phyloP scores from a whole-genome alignment of 2,888 invertebrate species.

The Drosophila tanythrix region DNA sequence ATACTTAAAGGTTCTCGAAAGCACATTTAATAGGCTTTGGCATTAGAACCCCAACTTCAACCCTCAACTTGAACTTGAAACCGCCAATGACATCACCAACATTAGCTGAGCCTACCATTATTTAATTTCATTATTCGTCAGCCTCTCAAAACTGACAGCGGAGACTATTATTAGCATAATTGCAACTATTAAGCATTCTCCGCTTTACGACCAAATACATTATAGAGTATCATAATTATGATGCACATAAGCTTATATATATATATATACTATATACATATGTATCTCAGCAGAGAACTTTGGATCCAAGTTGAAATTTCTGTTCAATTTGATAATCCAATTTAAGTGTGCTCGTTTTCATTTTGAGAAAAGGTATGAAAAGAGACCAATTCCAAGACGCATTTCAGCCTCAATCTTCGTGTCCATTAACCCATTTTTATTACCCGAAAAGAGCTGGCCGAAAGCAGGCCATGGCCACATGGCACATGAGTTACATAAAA shows the following conservation, averaged over 20 bases:
- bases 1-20: conserved; percentile 31
- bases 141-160: conserved; percentile 23
- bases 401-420: conserved; percentile 31
- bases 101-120: conserved; percentile 51
- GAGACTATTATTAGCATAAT: conserved; percentile 52
- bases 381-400: conserved; percentile 4
- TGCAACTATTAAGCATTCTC: conserved; percentile 32
- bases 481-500: conserved; percentile 52
- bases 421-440: conserved; percentile 74
- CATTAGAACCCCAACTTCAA: conserved; percentile 48
- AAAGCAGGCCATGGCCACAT: conserved; percentile 70
- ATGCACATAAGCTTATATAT: background rate
- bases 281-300: background rate
- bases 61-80: conserved; percentile 29
- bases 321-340: background rate
- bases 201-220: conserved; percentile 6
- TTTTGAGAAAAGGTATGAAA: background rate
- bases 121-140: conserved; percentile 65
- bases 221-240: background rate
- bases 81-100: conserved; percentile 55
- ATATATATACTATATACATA: background rate
- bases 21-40: conserved; percentile 59
- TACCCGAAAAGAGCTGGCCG: conserved; percentile 55
- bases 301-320: background rate
- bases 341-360: background rate